Base-by-base conservation (phyloP, 2,797 vertebrate species). In the Enteromius paludinosus region DNA sequence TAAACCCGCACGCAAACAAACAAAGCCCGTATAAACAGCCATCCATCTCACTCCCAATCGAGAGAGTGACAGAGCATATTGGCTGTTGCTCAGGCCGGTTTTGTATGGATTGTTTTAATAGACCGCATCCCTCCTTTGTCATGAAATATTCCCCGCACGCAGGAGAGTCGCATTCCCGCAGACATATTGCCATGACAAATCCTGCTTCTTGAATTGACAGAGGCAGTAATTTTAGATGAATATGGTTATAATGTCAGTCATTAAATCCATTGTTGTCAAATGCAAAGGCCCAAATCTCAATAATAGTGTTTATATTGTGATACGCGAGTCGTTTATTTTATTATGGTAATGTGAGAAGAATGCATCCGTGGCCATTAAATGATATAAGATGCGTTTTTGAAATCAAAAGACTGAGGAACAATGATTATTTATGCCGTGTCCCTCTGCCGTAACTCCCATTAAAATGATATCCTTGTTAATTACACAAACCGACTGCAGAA, bases 151-250 rank as follows among this genome's bases (percentile, higher is more conserved):
- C 85, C 68, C 82, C 23, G 47, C 71, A 76, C 25, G 66, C 68
- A 64, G 70, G 72, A 61, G 52, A 30, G 33, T 72, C 20, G 23
- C 41, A 65, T 83, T 73, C 66, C 71, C 59, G 18, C 52, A 64
- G 62, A 86, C 70, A 64, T 49, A 62, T 62, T 82, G 65, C 62
- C 70, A 43, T 81, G 73, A 73, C 80, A 71, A 73, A 82, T 49
- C 23, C 17, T 41, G 41, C 73, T 82, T 70, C n/a, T 77, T 70
- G 49, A 83, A 78, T 74, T 41, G 78, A 52, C 79, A 66, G 76
- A 30, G 62, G 73, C 87, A 59, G 81, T 74, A 5, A 75, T 85
- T 86, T 73, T 62, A 83, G 43, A 86, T 78, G 81, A 88, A 85
- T 79, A 69, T 76, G 72, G 73, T 73, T 75, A 59, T 87, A 84